These are phyloP conservation scores for Mystacornis crossleyi DNA, from an alignment of 2,113 vertebrate genomes.

Conservation along the genomic window DNA sequence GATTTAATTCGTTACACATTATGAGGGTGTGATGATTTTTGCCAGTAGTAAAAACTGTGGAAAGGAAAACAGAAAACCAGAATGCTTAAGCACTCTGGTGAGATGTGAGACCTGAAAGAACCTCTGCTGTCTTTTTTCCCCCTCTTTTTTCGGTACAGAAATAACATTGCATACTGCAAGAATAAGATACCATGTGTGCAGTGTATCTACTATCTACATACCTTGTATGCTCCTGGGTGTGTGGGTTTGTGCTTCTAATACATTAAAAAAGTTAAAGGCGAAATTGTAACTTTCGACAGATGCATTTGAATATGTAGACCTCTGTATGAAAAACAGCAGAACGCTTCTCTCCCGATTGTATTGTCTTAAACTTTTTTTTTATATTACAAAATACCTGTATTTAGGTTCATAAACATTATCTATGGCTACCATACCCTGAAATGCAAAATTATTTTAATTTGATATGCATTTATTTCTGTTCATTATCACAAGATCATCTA, in stretches of 20 bases:
- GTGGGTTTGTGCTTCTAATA: constrained; percentile 3
- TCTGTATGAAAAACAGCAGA: constrained; percentile 70
- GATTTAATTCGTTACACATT: neutral
- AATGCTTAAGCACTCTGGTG: neutral
- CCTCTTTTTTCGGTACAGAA: neutral
- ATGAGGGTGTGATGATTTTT: constrained; percentile 29
- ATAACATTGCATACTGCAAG: constrained; percentile 8
- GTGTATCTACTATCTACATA: neutral
- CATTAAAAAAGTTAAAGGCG: constrained; percentile 26
- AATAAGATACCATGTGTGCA: neutral
- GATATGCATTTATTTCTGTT: constrained; percentile 88
- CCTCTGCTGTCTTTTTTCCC: neutral
- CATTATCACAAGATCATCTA: constrained; percentile 90
- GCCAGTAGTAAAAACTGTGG: constrained; percentile 1
- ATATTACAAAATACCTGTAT: constrained; percentile 70
- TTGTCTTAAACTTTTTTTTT: constrained; percentile 70
- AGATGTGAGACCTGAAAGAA: constrained; percentile 16
- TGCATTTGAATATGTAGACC: constrained; percentile 69
- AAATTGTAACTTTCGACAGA: constrained; percentile 57
- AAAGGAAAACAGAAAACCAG: neutral
- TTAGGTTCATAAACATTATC: constrained; percentile 75
- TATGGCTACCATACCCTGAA: constrained; percentile 74
- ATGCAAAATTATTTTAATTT: constrained; percentile 82
- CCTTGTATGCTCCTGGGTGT: constrained; percentile 5
- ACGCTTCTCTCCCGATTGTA: constrained; percentile 63